Evolutionary conservation across 1,140 invertebrate species (phyloP).

Genomic region (Euglossa dilemma): DNA sequence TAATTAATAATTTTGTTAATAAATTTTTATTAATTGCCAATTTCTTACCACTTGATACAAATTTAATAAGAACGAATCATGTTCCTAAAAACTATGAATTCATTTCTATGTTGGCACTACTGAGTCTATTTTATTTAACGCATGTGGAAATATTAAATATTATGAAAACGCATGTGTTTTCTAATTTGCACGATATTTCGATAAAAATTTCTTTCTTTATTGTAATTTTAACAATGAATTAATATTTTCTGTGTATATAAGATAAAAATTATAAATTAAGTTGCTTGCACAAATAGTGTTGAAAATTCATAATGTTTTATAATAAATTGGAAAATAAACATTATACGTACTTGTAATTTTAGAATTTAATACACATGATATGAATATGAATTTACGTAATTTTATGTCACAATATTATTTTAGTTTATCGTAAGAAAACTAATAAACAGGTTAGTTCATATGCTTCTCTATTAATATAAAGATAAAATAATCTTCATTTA

Average conservation of each 20-base stretch:
- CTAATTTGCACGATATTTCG: background rate
- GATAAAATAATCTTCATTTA: background rate
- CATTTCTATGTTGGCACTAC: background rate
- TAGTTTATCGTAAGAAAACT: background rate
- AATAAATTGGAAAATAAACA: background rate
- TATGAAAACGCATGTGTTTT: background rate
- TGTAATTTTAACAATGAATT: background rate
- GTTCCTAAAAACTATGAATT: background rate
- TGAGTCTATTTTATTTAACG: background rate
- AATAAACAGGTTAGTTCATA: slow-evolving; percentile 22
- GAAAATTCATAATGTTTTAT: background rate
- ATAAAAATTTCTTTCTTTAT: background rate
- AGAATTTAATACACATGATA: background rate
- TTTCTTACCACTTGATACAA: background rate
- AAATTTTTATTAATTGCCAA: background rate
- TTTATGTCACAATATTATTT: background rate
- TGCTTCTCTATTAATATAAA: background rate
- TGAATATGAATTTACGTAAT: background rate
- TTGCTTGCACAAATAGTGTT: background rate
- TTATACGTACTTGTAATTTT: background rate
- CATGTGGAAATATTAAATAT: background rate
- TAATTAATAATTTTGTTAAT: background rate
- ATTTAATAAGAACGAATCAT: background rate
- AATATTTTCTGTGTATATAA: background rate
- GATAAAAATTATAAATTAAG: background rate